Base-by-base conservation (phyloP, 2,113 vertebrate genomes). In the Nesoenas mayeri region DNA sequence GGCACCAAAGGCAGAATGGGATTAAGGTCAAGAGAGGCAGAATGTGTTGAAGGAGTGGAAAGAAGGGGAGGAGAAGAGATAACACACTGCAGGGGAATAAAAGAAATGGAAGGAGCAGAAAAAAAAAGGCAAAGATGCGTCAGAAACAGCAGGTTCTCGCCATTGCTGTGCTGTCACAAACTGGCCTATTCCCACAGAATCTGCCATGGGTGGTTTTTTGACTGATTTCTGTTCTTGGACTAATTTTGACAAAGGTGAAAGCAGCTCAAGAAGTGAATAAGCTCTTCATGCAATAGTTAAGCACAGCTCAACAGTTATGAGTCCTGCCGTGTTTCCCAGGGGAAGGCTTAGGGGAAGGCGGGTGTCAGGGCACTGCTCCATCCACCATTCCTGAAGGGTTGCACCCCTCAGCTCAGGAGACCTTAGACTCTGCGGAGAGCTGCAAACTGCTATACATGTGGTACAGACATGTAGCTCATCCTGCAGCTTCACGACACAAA, bases 381-480 rank as follows among this genome's bases (percentile, higher is more conserved):
- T 22, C 42, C 48, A 10, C 48, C 32, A 15, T 2, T 53, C n/a
- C 31, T 74, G n/a, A 26, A 32, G 50, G 42, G n/a, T 18, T 47
- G 44, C 44, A 47, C 19, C 11, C 11, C 26, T 54, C 22, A 21
- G 57, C 26, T 54, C 19, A 21, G 57, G 56, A 64, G 21, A 38
- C 28, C 14, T 65, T 50, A 17, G n/a, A 3, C 18, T 21, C 44
- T 65, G 44, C 29, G 53, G 56, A 40, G 48, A 51, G 13, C 9
- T 47, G 4, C 36, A 64, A 7, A 6, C 50, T 64, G 61, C 12
- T 47, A 16, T 38, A 26, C 0, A 0, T 14, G 11, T 15, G 22
- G 9, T 18, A 28, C 29, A 48, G 16, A 42, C 26, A 6, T 12
- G 6, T 13, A 53, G 4, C 42, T 65, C 31, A 12, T 54, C 56